A percentile compares a stretch with the other conserved stretches of the same genome.
These are phyloP conservation scores for Promerops cafer DNA, from an alignment of 2,113 vertebrate genomes.

Conservation along the genomic window DNA sequence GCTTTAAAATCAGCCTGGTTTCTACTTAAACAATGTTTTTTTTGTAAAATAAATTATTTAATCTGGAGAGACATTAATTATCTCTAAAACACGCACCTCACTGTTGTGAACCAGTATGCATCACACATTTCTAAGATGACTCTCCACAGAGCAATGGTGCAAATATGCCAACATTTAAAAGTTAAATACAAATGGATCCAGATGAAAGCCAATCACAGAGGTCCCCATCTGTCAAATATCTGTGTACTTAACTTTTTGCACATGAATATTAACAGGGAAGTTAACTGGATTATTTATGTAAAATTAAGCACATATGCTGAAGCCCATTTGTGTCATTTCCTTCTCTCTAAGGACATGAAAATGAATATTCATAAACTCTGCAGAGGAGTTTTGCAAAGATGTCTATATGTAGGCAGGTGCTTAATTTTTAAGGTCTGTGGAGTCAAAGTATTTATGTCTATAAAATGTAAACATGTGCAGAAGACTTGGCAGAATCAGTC, in stretches of 20 bases:
- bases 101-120: background rate
- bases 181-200: background rate
- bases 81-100: background rate
- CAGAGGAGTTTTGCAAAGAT: background rate
- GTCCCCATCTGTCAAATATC: background rate
- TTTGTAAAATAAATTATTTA: background rate
- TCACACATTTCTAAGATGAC: background rate
- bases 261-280: background rate
- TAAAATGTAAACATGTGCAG: background rate
- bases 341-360: background rate
- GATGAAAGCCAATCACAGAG: background rate
- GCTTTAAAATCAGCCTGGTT: background rate
- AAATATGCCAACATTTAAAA: background rate
- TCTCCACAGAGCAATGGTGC: background rate
- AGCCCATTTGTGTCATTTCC: background rate
- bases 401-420: background rate
- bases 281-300: constrained; percentile 5
- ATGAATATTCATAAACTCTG: constrained; percentile 4
- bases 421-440: constrained; percentile 4
- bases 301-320: constrained; percentile 3
- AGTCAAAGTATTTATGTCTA: constrained; percentile 2
- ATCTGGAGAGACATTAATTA: background rate
- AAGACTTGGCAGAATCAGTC: background rate
- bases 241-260: background rate
- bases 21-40: background rate